Evolutionary conservation across 2,113 vertebrate species (phyloP).

Genomic region (Esox niger): DNA sequence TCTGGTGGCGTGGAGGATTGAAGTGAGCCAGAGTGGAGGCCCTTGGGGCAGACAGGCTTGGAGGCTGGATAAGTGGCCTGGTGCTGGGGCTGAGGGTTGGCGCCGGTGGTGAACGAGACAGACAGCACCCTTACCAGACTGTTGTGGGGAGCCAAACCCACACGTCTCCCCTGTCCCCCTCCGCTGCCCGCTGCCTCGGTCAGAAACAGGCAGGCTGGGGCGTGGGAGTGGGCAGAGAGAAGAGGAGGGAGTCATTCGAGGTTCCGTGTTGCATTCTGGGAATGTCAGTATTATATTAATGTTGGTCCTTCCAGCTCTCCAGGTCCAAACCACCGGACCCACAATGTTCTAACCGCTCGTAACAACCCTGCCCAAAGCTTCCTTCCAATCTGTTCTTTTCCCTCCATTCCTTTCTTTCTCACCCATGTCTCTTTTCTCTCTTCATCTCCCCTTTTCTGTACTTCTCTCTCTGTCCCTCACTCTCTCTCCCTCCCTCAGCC

Average conservation of each 20-base stretch:
- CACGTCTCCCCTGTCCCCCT: no score
- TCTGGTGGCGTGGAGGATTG: background rate
- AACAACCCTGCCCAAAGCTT: background rate
- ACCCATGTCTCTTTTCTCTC: background rate
- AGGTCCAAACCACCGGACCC: background rate
- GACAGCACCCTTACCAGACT: background rate
- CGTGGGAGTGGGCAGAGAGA: background rate
- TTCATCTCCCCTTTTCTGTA: no score
- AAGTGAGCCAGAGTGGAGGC: background rate
- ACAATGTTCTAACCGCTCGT: background rate
- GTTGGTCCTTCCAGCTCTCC: background rate
- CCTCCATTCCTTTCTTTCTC: background rate
- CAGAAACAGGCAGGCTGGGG: background rate
- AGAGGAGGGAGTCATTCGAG: background rate
- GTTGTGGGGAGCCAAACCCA: background rate
- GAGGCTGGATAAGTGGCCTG: no score
- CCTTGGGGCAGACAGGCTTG: background rate
- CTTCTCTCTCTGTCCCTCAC: no score
- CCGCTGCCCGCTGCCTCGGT: no score
- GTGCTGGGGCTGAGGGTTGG: background rate
- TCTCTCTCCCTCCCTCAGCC: background rate
- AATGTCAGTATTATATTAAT: background rate
- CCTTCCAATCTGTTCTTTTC: conserved; percentile 4
- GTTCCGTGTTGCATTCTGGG: background rate
- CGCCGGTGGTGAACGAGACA: background rate